Base-by-base conservation (phyloP, 2,797 vertebrate genomes). In the Merluccius polli region DNA sequence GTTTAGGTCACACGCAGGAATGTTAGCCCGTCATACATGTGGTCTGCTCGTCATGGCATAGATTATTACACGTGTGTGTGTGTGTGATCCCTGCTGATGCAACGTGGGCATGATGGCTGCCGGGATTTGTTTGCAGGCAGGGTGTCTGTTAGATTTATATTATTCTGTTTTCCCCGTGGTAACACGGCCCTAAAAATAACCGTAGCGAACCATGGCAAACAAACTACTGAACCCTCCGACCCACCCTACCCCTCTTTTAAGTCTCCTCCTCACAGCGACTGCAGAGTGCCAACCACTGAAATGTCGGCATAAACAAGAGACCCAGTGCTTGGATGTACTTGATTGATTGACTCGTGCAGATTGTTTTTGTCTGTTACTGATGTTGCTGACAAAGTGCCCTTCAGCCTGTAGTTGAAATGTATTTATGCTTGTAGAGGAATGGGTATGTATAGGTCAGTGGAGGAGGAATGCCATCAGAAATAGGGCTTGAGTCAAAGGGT, bases 181-280 rank as follows among this genome's bases (percentile, higher is more conserved):
- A 77, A 75, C 68, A 70, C 48, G 0, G 33, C 36, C 44, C 79
- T 81, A 81, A 71, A 86, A 87, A 89, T 85, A 87, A 73, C 76
- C 72, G 5, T 1, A 33, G 71, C 63, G 70, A 82, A 72, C 70
- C 3, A 27, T n/a, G 75, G 44, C 69, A 74, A 79, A 82, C 33
- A 75, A 72, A 80, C 35, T 73, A 48, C 1, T 16, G 70, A 70
- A 78, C 44, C 73, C 59, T 67, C 78, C 30, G 4, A 71, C 70
- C 38, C 59, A 31, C 73, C 71, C 33, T 32, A 52, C 75, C 27
- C n/a, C n/a, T 59, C 2, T 44, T 44, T 44, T 15, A 44, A 16
- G 7, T 10, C 8, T n/a, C 4, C 52, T 59, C 18, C 18, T 0
- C 15, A 21, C 44, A 52, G 44, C 44, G 4, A 52, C 24, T n/a